Evolutionary conservation across 2,888 invertebrate genomes (phyloP).

Genomic region (Sussaba pulchella): DNA sequence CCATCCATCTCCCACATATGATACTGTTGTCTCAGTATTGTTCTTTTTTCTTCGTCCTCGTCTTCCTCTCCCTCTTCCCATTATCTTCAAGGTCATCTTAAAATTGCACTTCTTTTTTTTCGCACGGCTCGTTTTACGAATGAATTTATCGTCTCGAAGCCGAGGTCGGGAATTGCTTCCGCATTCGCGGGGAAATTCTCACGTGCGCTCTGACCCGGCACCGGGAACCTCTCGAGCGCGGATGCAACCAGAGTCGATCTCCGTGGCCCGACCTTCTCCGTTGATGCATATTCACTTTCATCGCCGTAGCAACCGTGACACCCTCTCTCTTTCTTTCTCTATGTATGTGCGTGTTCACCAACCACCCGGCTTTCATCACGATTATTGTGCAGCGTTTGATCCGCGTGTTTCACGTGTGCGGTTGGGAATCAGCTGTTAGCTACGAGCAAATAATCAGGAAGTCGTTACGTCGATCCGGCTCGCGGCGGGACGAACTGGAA

Average conservation of each 20-base stretch:
- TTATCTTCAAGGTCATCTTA: constrained; percentile 3
- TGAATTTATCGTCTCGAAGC: constrained; percentile 4
- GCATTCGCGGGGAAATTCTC: constrained; percentile 57
- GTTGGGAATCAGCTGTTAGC: constrained; percentile 62
- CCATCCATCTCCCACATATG: background rate
- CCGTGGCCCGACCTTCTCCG: constrained; percentile 58
- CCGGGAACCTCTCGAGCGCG: constrained; percentile 36
- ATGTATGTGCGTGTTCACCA: constrained; percentile 8
- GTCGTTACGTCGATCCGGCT: constrained; percentile 64
- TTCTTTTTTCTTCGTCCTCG: background rate
- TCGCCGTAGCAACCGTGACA: constrained; percentile 41
- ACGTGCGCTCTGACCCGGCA: constrained; percentile 32
- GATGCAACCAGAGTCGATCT: constrained; percentile 61
- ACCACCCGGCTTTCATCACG: background rate
- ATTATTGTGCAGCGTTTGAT: background rate
- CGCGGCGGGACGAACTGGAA: constrained; percentile 33
- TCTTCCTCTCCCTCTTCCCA: background rate
- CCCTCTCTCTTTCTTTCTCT: too few relatives aligned
- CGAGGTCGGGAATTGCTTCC: constrained; percentile 34
- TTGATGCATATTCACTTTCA: constrained; percentile 64
- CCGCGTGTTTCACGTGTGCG: constrained; percentile 5
- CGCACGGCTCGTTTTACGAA: background rate
- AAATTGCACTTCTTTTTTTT: background rate
- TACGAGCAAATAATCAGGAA: constrained; percentile 66
- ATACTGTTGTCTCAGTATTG: too few relatives aligned